Evolutionary conservation across 1,140 invertebrate species (phyloP), one percentile per base, ranked within the genome.

Genomic region (Penaeus indicus): DNA sequence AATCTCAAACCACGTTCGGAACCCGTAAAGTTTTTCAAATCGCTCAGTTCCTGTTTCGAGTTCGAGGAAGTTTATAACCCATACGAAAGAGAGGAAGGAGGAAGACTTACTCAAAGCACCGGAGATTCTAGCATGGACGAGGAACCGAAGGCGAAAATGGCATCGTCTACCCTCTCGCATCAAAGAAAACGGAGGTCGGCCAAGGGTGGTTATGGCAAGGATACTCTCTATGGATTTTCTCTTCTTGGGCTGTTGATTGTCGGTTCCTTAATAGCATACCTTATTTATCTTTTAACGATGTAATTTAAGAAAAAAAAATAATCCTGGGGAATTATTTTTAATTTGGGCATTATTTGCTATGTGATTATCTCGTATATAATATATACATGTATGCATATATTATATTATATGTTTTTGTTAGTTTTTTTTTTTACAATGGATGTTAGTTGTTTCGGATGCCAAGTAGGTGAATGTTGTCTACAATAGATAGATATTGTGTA

Each of bases 221-320:
- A 88, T 27, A 78, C 87, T 1, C 67, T 88, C 0, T 21, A 84
- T 21, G 87, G 87, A 5, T 88, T 88, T 25, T 79, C 78, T 25
- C 38, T 88, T 1, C 42, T 88, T 11, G 87, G 87, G 11, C 32
- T 79, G 5, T 42, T 88, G 1, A 80, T 88, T 18, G 87, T 88
- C 18, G 81, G 87, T 8, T 69, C 87, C 8, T 61, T 88, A 1
- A 67, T 88, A 18, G 62, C 42, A 18, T 88, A 84, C 38, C 81
- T 88, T 7, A 47, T 88, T 2, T 78, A 88, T 63, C 81, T 88
- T 21, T 42, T 88, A 5, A 38, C 78, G 27, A 54, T 54, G 54
- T 54, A 54, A 54, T 54, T 54, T 10, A 54, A 54, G 1, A 13
- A 13, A 2, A 54, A 13, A 13, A 13, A 54, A 11, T 54, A 54